Base-by-base conservation (phyloP, 2,888 invertebrate species). In the Apodemia zela region DNA sequence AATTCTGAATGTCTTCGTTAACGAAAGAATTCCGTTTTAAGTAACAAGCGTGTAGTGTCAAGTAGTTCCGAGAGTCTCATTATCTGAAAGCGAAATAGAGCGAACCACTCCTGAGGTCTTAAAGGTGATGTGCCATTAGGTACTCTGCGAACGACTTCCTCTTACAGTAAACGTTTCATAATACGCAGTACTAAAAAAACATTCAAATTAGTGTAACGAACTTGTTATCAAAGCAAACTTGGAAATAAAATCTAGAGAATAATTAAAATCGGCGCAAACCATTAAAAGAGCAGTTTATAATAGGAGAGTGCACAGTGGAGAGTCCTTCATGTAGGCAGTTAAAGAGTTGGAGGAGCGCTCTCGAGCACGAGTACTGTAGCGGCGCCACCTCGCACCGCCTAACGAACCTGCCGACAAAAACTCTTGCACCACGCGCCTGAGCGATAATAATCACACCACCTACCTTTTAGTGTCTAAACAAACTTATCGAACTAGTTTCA, bases 211-310 rank as follows among this genome's bases (percentile, higher is more conserved):
- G 38, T 38, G 38, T 18, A 51, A 51, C 51, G 51, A 18, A 51
- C 51, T 51, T 17, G 49, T 49, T 61, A 38, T 38, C 29, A 21
- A 54, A 72, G 51, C 51, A 70, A 73, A 76, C 77, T 75, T 78
- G 75, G 76, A 73, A 76, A 73, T 79, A 81, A 85, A 87, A 82
- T 79, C 76, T 77, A 73, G 77, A 75, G 81, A 86, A 87, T 89
- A 86, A 89, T 90, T 89, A 88, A 90, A 90, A 89, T 87, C 82
- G 82, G 82, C 77, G 80, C 84, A 80, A 85, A 82, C 89, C 88
- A 89, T 90, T 89, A 89, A 90, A 89, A 89, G 90, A 83, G 85
- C 90, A 90, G 87, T 89, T 89, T 88, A 89, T 89, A 89, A 89
- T 89, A 84, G 88, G 87, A 86, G 87, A 90, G 88, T 86, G 87